Evolutionary conservation across 2,888 invertebrate species (phyloP).

Genomic region (Iselma pallidipennis): DNA sequence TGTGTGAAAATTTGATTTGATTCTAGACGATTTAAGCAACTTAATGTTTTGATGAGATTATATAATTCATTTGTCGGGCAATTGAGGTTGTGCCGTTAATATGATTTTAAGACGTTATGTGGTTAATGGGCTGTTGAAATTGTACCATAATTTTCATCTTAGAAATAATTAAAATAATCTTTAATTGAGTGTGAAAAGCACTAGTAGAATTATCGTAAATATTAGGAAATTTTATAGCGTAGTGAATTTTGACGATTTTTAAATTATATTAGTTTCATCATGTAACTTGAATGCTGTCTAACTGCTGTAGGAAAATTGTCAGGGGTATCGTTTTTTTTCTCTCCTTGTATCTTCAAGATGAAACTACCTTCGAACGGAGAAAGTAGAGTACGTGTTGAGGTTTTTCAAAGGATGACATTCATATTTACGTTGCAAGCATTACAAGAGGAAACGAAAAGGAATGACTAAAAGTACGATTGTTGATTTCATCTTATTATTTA

Average conservation of each 20-base stretch:
- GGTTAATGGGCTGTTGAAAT: constrained; percentile 5
- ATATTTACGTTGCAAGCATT: neutral
- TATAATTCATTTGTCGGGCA: neutral
- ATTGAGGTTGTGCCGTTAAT: constrained; percentile 4
- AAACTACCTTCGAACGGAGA: neutral
- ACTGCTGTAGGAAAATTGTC: neutral
- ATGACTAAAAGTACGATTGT: constrained; percentile 4
- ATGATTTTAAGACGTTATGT: neutral
- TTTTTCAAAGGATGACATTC: neutral
- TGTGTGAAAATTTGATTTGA: neutral
- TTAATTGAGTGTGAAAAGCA: neutral
- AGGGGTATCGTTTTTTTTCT: neutral
- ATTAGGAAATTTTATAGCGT: neutral
- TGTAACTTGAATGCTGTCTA: neutral
- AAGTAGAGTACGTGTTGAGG: neutral
- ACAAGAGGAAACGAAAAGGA: neutral
- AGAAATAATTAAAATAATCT: neutral
- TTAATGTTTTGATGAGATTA: constrained; percentile 3
- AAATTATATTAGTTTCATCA: neutral
- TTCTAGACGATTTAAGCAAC: constrained; percentile 1
- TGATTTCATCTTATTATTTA: constrained; percentile 29
- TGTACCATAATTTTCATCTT: neutral
- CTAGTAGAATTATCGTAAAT: neutral
- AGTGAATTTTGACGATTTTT: neutral
- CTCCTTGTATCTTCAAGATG: neutral